Evolutionary conservation across 2,888 invertebrate genomes (phyloP).

Genomic region (Idaea aversata): DNA sequence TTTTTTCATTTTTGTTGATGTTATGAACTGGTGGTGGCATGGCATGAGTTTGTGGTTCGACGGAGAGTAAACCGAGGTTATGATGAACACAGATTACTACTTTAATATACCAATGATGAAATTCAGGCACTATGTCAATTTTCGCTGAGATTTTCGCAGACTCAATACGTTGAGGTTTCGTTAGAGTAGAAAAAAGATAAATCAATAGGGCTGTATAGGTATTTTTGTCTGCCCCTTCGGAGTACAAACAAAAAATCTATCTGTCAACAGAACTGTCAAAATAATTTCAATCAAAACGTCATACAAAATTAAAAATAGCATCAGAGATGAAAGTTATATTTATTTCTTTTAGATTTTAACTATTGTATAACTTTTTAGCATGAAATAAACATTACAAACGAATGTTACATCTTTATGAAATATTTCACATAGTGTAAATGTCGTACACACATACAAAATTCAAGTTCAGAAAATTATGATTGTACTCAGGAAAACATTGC

Average conservation of each 20-base stretch:
- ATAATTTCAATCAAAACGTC: conserved; percentile 27
- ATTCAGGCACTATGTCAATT: too few species aligned
- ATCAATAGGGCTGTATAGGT: neutral
- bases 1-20: too few species aligned
- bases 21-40: too few species aligned
- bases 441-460: conserved; percentile 45
- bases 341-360: conserved; percentile 53
- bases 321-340: conserved; percentile 76
- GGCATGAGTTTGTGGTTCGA: too few species aligned
- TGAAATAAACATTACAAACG: conserved; percentile 42
- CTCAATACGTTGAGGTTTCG: too few species aligned
- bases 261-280: conserved; percentile 13
- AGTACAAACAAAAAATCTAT: conserved; percentile 4
- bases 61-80: too few species aligned
- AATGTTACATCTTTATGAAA: conserved; percentile 38
- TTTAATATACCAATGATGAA: too few species aligned
- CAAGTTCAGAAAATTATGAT: conserved; percentile 68
- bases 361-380: conserved; percentile 39
- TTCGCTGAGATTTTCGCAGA: too few species aligned
- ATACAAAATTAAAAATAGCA: conserved; percentile 59
- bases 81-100: too few species aligned
- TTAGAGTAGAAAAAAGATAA: too few species aligned
- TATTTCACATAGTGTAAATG: conserved; percentile 43
- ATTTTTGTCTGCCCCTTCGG: neutral
- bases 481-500: conserved; percentile 68